A percentile compares a stretch with the other conserved stretches of the same genome.
Evolutionary conservation across 2,113 vertebrate genomes (phyloP).

Genomic region (Entosphenus tridentatus): DNA sequence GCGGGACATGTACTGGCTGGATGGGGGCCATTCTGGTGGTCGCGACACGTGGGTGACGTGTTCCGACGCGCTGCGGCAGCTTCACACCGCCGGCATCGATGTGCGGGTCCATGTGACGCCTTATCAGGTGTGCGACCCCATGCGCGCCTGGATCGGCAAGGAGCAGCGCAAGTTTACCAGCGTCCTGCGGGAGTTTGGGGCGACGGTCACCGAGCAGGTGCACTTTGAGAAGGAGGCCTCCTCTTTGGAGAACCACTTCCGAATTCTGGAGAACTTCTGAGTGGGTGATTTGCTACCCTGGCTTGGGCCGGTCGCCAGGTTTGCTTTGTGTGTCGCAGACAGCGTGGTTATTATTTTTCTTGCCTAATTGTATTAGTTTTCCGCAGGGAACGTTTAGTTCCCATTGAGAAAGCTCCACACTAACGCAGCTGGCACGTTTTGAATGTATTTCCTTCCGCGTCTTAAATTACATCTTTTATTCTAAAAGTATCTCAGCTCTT

Average conservation of each 20-base stretch:
- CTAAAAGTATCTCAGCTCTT: too few relatives aligned
- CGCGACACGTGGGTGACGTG: conserved; percentile 79
- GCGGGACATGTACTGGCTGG: conserved; percentile 71
- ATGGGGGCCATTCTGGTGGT: conserved; percentile 80
- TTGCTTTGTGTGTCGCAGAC: too few relatives aligned
- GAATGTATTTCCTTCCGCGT: too few relatives aligned
- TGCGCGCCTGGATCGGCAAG: conserved; percentile 81
- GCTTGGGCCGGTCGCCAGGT: too few relatives aligned
- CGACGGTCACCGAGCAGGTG: conserved; percentile 35
- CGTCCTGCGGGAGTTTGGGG: conserved; percentile 46
- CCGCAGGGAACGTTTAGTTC: too few relatives aligned
- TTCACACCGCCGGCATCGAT: conserved; percentile 41
- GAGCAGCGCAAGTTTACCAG: conserved; percentile 57
- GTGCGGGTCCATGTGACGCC: conserved; percentile 74
- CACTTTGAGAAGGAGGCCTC: conserved; percentile 59
- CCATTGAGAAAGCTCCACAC: too few relatives aligned
- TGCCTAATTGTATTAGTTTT: too few relatives aligned
- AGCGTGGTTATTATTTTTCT: too few relatives aligned
- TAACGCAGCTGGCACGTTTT: too few relatives aligned
- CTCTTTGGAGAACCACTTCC: conserved; percentile 81
- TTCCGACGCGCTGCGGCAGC: conserved; percentile 36
- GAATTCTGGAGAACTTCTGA: conserved; percentile 54
- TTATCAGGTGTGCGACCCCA: conserved; percentile 68
- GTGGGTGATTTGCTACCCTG: background rate
- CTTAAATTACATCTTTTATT: too few relatives aligned